These are phyloP conservation scores for Epinephelus cyanopodus DNA, from an alignment of 2,113 vertebrate genomes.

Conservation along the genomic window DNA sequence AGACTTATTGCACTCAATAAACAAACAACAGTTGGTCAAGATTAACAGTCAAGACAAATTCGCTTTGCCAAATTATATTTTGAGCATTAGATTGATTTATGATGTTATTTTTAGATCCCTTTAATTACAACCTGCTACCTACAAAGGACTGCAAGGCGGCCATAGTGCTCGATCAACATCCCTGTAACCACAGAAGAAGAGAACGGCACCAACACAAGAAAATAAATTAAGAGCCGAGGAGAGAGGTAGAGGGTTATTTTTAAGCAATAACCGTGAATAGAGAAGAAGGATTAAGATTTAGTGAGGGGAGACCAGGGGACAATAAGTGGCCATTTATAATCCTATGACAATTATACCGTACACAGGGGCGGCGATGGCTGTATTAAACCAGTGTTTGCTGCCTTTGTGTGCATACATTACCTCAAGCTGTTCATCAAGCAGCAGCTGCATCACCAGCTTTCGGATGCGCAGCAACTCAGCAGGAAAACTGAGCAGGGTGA, in stretches of 20 bases:
- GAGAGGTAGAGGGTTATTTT: slow-evolving; percentile 57
- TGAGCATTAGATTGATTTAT: background rate
- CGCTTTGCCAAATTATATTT: slow-evolving; percentile 4
- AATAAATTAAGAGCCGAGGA: slow-evolving; percentile 39
- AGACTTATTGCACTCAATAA: slow-evolving; percentile 25
- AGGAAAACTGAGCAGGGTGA: slow-evolving; percentile 92
- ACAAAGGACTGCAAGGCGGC: slow-evolving; percentile 4
- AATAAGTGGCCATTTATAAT: slow-evolving; percentile 65
- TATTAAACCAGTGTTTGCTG: slow-evolving; percentile 22
- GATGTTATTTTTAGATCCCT: slow-evolving; percentile 27
- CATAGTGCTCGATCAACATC: slow-evolving; percentile 18
- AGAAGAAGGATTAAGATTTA: slow-evolving; percentile 53
- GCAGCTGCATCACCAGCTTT: slow-evolving; percentile 90
- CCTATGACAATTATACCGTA: slow-evolving; percentile 41
- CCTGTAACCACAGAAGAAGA: slow-evolving; percentile 36
- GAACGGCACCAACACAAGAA: slow-evolving; percentile 21
- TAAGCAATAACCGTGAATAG: slow-evolving; percentile 47
- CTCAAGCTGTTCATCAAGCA: slow-evolving; percentile 97
- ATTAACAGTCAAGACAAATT: slow-evolving; percentile 32
- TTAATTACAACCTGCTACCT: slow-evolving; percentile 1
- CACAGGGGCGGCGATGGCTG: slow-evolving; percentile 25
- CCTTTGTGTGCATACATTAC: slow-evolving; percentile 73
- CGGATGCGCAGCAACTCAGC: slow-evolving; percentile 88
- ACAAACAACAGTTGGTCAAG: slow-evolving; percentile 8
- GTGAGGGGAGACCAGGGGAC: slow-evolving; percentile 36